Evolutionary conservation across 1,140 invertebrate species (phyloP).

Genomic region (Hetaerina americana): DNA sequence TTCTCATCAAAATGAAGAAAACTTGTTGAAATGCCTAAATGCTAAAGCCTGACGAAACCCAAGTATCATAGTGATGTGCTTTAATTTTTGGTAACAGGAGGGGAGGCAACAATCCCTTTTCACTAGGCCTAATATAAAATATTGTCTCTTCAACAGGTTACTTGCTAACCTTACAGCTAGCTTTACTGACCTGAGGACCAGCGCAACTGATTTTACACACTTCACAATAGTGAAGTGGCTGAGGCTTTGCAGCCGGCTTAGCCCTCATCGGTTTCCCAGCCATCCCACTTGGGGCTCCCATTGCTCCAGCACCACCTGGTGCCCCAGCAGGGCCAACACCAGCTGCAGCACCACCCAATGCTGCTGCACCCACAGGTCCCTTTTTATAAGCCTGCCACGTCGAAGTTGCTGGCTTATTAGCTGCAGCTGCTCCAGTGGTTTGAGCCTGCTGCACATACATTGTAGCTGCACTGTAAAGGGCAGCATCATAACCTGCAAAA

Average conservation of each 20-base stretch:
- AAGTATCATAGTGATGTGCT: too few species aligned
- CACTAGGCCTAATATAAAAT: too few species aligned
- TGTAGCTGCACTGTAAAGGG: constrained; percentile 82
- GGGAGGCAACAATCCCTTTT: too few species aligned
- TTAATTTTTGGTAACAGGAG: too few species aligned
- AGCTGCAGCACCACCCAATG: constrained; percentile 26
- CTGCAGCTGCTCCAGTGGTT: constrained; percentile 12
- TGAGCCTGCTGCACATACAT: constrained; percentile 71
- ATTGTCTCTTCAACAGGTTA: not conserved
- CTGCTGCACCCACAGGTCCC: constrained; percentile 37
- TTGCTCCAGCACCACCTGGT: not conserved
- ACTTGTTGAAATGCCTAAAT: too few species aligned
- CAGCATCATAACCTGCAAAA: constrained; percentile 69
- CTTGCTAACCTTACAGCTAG: not conserved
- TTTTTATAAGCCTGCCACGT: constrained; percentile 61
- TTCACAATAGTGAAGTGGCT: constrained; percentile 88
- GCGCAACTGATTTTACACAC: constrained; percentile 97
- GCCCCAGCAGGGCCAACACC: not conserved
- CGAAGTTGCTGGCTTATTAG: constrained; percentile 19
- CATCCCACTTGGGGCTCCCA: not conserved
- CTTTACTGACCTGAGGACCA: constrained; percentile 64
- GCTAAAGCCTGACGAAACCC: too few species aligned
- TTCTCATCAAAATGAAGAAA: too few species aligned
- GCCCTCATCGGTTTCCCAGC: constrained; percentile 44
- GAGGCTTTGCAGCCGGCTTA: constrained; percentile 74